Conservation (phyloP, 2,797 vertebrate genomes). For the Gymnoscopelus braueri region DNA sequence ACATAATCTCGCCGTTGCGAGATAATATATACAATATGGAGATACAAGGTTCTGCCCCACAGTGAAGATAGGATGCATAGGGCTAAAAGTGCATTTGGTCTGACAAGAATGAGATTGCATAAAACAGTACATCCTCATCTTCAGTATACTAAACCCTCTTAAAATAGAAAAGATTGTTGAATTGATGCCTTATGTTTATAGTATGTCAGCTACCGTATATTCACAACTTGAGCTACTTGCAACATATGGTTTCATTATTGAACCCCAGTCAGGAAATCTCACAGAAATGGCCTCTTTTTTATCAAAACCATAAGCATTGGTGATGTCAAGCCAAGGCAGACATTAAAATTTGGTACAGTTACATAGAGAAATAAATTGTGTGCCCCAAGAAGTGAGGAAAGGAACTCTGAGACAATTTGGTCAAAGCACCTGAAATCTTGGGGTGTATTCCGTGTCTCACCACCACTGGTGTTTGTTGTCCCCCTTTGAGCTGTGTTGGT, state of each 20-base stretch:
- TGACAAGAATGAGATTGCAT: conserved; percentile 29
- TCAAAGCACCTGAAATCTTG: conserved; percentile 52
- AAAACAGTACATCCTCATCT: conserved; percentile 39
- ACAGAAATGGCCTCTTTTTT: conserved; percentile 49
- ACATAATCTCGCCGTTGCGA: no score
- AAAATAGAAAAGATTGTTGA: conserved; percentile 43
- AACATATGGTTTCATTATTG: conserved; percentile 6
- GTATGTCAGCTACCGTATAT: conserved; percentile 48
- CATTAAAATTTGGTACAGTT: conserved; percentile 54
- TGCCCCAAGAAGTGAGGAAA: conserved; percentile 52
- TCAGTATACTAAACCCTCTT: conserved; percentile 33
- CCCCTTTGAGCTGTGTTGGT: conserved; percentile 54
- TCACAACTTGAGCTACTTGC: conserved; percentile 43
- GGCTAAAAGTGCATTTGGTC: conserved; percentile 4
- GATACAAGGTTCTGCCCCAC: no score
- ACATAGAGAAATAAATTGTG: conserved; percentile 52
- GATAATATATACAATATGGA: no score
- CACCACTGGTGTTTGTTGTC: conserved; percentile 64
- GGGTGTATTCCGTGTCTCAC: conserved; percentile 60
- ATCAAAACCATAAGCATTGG: conserved; percentile 70
- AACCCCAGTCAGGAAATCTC: conserved; percentile 52
- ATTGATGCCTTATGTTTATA: conserved; percentile 41
- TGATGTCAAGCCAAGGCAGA: conserved; percentile 34
- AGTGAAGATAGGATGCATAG: no score
- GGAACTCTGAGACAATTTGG: conserved; percentile 64